These are phyloP conservation scores for Charaxes varanes DNA, from an alignment of 1,140 invertebrate species.

Conservation along the genomic window DNA sequence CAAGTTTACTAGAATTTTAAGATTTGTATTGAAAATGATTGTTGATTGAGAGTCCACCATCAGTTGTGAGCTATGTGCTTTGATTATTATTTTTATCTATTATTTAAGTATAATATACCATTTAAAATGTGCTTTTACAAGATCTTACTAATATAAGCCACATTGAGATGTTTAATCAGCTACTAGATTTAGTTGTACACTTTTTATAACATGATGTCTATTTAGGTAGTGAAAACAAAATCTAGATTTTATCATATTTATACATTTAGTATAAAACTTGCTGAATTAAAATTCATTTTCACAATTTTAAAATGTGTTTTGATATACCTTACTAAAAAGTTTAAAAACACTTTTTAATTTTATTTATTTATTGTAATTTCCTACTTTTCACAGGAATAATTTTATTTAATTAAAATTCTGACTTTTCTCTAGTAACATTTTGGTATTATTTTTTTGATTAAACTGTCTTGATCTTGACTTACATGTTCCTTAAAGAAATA, in stretches of 20 bases:
- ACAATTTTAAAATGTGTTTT: constrained; percentile 66
- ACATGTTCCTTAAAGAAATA: no score
- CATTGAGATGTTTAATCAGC: constrained; percentile 72
- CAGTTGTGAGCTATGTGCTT: constrained; percentile 66
- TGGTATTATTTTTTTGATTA: no score
- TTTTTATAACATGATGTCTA: constrained; percentile 74
- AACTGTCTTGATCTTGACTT: no score
- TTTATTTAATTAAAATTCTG: no score
- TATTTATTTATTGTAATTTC: no score
- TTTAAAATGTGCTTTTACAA: constrained; percentile 71
- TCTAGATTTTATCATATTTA: constrained; percentile 74
- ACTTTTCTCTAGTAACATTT: no score
- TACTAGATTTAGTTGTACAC: constrained; percentile 74
- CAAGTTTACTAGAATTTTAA: constrained; percentile 72
- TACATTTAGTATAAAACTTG: constrained; percentile 74
- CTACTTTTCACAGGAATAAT: no score
- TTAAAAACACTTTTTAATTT: no score
- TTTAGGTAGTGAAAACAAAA: constrained; percentile 72
- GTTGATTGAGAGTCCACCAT: constrained; percentile 65
- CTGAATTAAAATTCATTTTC: constrained; percentile 74
- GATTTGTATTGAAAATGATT: constrained; percentile 65
- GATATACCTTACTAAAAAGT: constrained; percentile 25
- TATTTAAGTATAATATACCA: constrained; percentile 71
- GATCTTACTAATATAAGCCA: constrained; percentile 72
- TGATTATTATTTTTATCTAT: constrained; percentile 70